Evolutionary conservation across 1,140 invertebrate genomes (phyloP).

Genomic region (Formica exsecta): DNA sequence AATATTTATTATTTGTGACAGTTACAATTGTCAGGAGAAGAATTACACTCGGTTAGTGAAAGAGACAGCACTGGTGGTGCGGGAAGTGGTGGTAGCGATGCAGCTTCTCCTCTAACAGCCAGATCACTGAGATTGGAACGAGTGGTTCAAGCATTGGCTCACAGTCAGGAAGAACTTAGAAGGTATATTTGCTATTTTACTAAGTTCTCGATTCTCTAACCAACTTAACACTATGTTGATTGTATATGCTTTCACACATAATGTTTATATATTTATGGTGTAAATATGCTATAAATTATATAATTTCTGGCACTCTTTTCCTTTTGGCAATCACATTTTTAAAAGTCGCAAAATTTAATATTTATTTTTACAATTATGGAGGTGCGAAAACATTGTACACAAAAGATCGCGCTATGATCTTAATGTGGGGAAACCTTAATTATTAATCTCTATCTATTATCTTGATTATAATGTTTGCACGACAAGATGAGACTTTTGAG

Average conservation of each 20-base stretch:
- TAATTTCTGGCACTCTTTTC: constrained; percentile 8
- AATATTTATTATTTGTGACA: constrained; percentile 77
- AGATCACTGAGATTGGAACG: constrained; percentile 94
- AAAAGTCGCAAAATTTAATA: neutral
- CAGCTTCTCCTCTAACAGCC: constrained; percentile 92
- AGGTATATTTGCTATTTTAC: constrained; percentile 85
- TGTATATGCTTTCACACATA: neutral
- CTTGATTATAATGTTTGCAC: constrained; percentile 5
- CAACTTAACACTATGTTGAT: neutral
- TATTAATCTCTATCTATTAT: neutral
- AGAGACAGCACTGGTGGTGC: constrained; percentile 90
- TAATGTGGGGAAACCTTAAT: constrained; percentile 23
- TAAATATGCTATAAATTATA: neutral
- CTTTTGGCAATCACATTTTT: constrained; percentile 49
- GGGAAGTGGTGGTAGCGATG: constrained; percentile 89
- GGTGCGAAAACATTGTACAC: neutral
- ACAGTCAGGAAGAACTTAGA: constrained; percentile 95
- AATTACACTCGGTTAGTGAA: constrained; percentile 88
- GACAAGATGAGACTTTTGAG: constrained; percentile 48
- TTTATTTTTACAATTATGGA: neutral
- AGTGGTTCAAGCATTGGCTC: constrained; percentile 94
- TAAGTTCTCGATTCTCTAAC: constrained; percentile 1
- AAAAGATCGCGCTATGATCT: neutral
- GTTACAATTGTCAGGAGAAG: constrained; percentile 92
- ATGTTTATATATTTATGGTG: constrained; percentile 4